Base-by-base conservation (phyloP, 1,140 invertebrate species). In the Nasonia longicornis region DNA sequence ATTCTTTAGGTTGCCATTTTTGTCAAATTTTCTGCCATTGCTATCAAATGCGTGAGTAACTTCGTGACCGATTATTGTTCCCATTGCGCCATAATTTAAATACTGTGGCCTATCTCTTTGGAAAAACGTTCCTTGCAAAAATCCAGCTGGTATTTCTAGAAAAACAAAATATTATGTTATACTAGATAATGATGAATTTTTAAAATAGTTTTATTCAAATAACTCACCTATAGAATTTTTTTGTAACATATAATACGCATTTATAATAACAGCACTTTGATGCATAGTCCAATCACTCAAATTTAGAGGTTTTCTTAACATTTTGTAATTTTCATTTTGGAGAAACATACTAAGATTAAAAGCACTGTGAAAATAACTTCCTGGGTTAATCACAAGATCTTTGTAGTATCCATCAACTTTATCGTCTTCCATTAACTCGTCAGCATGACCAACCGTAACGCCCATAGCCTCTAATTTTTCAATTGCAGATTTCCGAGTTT, bases 111-210 rank as follows among this genome's bases (percentile, higher is more conserved):
- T 90, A 80, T 94, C 93, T 79, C 92, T 92, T 69, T 91, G 92
- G 86, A 95, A 95, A 89, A 95, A 96, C n/a, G 92, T 91, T 3
- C 94, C 94, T 91, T 95, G 95, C 2, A 96, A 88, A 84, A 96
- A 95, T 45, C 94, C 95, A 84, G 95, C 95, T 2, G 95, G 94
- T 86, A 96, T 95, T 88, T 94, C 93, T 94, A 42, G 38, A 42
- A 84, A 26, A 7, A 4, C 3, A 58, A 74, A 26, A 26, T 26
- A 29, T 22, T n/a, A 26, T 52, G 58, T 63, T 20, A 16, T 20
- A 63, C 16, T 20, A 4, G 0, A 63, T 20, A 20, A 63, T 4
- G 22, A 10, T 7, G n/a, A 26, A 29, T n/a, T 22, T 8, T 14
- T 66, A 0, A 66, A 26, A 12, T 1, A 63, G 16, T 67, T 67